Evolutionary conservation across 2,113 vertebrate species (phyloP).

Genomic region (Eretmochelys imbricata): DNA sequence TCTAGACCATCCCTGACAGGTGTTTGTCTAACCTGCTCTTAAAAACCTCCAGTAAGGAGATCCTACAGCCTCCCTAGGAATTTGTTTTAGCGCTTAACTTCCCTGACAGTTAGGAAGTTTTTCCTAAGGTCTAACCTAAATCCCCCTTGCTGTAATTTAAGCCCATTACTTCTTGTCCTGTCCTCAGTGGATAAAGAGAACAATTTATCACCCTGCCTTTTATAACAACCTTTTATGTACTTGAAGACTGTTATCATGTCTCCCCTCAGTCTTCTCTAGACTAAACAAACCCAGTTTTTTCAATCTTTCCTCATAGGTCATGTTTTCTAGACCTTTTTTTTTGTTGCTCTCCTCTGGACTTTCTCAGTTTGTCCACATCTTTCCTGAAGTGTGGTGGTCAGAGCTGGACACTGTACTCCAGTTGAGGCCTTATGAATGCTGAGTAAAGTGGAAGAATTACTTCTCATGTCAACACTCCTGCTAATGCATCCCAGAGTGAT

Average conservation of each 20-base stretch:
- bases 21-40: neutral
- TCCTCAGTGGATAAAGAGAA: neutral
- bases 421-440: neutral
- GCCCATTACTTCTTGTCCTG: neutral
- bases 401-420: neutral
- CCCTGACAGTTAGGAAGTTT: neutral
- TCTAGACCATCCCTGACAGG: neutral
- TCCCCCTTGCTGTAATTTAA: neutral
- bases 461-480: neutral
- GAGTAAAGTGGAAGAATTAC: neutral
- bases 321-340: neutral
- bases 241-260: neutral
- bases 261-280: neutral
- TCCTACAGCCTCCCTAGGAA: neutral
- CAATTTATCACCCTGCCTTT: neutral
- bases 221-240: neutral
- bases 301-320: neutral
- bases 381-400: neutral
- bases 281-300: neutral
- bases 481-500: neutral
- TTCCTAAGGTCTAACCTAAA: neutral
- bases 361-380: neutral
- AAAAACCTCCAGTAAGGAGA: neutral
- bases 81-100: neutral
- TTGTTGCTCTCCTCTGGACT: neutral